A percentile compares a stretch with the other conserved stretches of the same genome.
Evolutionary conservation across 2,113 vertebrate species (phyloP).

Genomic region (Equus przewalskii): DNA sequence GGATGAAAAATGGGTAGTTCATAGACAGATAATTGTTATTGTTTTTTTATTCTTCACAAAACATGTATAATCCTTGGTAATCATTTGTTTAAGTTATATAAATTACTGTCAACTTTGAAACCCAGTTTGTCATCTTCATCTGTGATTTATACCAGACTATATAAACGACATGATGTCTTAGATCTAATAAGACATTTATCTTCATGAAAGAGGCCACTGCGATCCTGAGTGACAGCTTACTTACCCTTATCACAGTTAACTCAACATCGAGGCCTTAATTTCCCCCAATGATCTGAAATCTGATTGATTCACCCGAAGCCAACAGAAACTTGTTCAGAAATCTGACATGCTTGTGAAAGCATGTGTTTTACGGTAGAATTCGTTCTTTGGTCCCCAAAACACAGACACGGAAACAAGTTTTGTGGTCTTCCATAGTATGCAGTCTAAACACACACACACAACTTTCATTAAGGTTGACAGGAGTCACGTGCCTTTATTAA

Average conservation of each 20-base stretch:
- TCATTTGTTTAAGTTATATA: slow-evolving; percentile 85
- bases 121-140: slow-evolving; percentile 81
- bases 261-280: slow-evolving; percentile 63
- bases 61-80: slow-evolving; percentile 81
- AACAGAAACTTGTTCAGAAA: slow-evolving; percentile 58
- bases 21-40: slow-evolving; percentile 84
- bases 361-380: neutral
- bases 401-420: neutral
- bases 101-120: slow-evolving; percentile 83
- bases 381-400: neutral
- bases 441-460: neutral
- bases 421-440: neutral
- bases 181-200: slow-evolving; percentile 83
- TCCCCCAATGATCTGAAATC: slow-evolving; percentile 60
- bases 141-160: slow-evolving; percentile 83
- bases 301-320: slow-evolving; percentile 51
- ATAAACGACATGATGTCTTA: slow-evolving; percentile 81
- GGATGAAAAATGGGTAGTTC: slow-evolving; percentile 81
- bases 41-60: slow-evolving; percentile 85
- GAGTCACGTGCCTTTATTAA: slow-evolving; percentile 51
- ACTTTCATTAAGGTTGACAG: slow-evolving; percentile 29
- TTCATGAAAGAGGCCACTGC: slow-evolving; percentile 81
- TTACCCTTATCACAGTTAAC: slow-evolving; percentile 77
- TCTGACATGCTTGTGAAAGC: neutral
- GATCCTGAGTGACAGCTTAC: slow-evolving; percentile 74